These are phyloP conservation scores for Trinorchestia longiramus DNA, from an alignment of 1,140 invertebrate species.

Conservation along the genomic window DNA sequence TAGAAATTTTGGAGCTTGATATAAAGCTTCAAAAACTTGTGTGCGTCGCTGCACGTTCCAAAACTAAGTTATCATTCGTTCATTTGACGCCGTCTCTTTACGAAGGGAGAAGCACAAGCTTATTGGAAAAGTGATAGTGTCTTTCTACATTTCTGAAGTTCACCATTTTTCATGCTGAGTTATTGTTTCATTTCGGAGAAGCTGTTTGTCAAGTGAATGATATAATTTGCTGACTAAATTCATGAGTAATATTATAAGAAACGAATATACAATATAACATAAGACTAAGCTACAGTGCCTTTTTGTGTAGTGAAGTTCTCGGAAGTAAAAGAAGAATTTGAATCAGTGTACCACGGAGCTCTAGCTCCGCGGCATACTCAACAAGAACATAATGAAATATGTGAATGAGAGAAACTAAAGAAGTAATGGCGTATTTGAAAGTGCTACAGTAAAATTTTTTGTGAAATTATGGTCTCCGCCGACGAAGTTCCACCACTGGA, in stretches of 20 bases:
- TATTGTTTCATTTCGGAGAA: not conserved
- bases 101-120: not conserved
- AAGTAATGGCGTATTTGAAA: not conserved
- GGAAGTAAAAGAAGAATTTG: not conserved
- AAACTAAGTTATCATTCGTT: too few relatives aligned
- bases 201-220: not conserved
- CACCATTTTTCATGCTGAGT: not conserved
- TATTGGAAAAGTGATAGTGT: not conserved
- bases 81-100: too few relatives aligned
- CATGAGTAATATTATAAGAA: not conserved
- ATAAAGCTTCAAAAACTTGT: too few relatives aligned
- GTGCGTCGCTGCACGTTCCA: too few relatives aligned
- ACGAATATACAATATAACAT: not conserved
- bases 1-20: too few relatives aligned
- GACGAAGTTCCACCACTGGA: not conserved
- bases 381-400: not conserved
- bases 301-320: not conserved
- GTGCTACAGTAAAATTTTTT: not conserved
- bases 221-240: not conserved
- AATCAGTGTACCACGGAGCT: not conserved
- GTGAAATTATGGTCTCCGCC: not conserved
- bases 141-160: not conserved
- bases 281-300: not conserved
- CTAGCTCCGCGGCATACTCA: not conserved
- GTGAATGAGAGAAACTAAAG: not conserved